Percentiles rank a stretch among this genome's conserved stretches.
Conservation (phyloP, 1,140 invertebrate genomes). For the Macrosteles quadrilineatus region DNA sequence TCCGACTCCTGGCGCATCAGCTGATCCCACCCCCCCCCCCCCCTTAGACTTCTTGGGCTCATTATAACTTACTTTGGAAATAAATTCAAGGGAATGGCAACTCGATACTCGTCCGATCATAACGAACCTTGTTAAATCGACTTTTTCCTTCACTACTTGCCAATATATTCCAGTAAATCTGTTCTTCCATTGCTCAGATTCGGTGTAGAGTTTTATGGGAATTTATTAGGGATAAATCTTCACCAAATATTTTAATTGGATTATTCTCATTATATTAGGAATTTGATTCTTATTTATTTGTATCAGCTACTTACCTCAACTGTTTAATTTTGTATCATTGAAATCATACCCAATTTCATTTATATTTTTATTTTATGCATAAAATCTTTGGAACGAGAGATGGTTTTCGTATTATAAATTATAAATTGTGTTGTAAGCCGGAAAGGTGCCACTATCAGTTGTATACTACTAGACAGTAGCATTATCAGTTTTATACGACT, state of each 20-base stretch:
- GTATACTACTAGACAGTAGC: too few species aligned
- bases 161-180: slow-evolving; percentile 1
- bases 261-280: not conserved
- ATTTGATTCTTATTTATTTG: too few species aligned
- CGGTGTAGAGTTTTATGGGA: not conserved
- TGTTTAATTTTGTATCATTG: too few species aligned
- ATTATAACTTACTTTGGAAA: slow-evolving; percentile 35
- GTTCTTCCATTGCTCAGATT: not conserved
- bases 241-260: not conserved
- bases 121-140: slow-evolving; percentile 34
- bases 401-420: too few species aligned
- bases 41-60: not conserved
- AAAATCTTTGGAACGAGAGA: too few species aligned
- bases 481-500: too few species aligned
- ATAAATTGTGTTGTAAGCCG: too few species aligned
- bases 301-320: too few species aligned
- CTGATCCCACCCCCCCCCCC: slow-evolving; percentile 9
- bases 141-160: not conserved
- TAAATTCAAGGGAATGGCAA: slow-evolving; percentile 34
- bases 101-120: slow-evolving; percentile 30
- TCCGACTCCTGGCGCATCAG: slow-evolving; percentile 24
- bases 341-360: too few species aligned
- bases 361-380: too few species aligned
- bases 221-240: not conserved
- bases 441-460: too few species aligned